These are phyloP conservation scores for Eriocheir sinensis DNA, from an alignment of 1,140 invertebrate species.

Conservation along the genomic window DNA sequence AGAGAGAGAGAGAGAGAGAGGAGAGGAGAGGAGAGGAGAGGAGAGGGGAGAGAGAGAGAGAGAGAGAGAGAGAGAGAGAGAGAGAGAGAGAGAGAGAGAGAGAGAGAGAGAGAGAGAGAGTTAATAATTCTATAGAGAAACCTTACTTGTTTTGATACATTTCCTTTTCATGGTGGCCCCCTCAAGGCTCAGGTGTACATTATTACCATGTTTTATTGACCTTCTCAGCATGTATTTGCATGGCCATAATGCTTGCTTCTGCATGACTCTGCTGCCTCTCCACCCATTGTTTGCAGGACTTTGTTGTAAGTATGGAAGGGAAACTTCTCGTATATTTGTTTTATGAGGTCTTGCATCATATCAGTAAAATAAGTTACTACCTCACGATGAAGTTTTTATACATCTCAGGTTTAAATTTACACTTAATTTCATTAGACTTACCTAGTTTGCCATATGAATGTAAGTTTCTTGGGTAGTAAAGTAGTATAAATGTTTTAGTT, in stretches of 20 bases:
- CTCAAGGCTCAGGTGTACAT: constrained; percentile 46
- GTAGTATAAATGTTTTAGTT: no score
- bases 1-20: neutral
- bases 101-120: neutral
- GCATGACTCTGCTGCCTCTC: constrained; percentile 66
- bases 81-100: neutral
- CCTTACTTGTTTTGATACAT: neutral
- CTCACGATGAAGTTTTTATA: no score
- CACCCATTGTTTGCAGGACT: constrained; percentile 64
- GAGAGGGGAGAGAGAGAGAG: neutral
- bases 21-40: no score
- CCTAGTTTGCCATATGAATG: no score
- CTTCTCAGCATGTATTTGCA: constrained; percentile 69
- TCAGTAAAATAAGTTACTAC: no score
- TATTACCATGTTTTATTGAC: constrained; percentile 3
- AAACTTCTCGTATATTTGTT: neutral
- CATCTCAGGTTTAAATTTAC: no score
- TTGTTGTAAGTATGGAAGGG: constrained; percentile 61
- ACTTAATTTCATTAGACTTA: no score
- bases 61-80: neutral
- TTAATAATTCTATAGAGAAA: neutral
- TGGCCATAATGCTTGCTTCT: constrained; percentile 73
- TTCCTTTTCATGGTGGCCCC: constrained; percentile 48
- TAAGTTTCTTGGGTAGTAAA: no score
- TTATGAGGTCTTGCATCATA: no score